Evolutionary conservation across 2,113 vertebrate genomes (phyloP).

Genomic region (Meles meles): DNA sequence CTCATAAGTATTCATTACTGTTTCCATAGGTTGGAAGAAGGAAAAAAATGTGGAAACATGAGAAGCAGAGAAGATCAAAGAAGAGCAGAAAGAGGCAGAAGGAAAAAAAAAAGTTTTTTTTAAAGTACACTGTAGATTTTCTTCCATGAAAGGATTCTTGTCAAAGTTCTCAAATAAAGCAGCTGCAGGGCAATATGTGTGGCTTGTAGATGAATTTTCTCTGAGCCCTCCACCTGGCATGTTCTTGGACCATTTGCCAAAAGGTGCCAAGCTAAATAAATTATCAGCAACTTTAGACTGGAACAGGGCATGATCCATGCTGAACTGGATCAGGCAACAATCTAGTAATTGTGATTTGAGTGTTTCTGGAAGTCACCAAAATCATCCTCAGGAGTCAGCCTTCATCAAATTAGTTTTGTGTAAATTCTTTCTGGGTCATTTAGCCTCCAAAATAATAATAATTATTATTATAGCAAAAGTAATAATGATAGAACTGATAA

Average conservation of each 20-base stretch:
- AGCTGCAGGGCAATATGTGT: neutral
- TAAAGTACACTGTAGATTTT: constrained; percentile 26
- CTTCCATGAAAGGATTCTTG: constrained; percentile 33
- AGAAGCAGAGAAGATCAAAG: constrained; percentile 69
- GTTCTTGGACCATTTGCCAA: neutral
- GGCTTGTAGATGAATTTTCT: neutral
- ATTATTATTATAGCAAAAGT: neutral
- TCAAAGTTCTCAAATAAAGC: constrained; percentile 7
- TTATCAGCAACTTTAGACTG: neutral
- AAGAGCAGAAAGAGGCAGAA: neutral
- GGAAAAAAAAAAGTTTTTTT: neutral
- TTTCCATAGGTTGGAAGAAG: constrained; percentile 41
- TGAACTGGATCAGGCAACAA: neutral
- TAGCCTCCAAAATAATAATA: neutral
- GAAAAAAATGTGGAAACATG: neutral
- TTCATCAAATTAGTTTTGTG: neutral
- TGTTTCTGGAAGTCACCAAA: neutral
- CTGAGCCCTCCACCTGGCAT: rapidly evolving
- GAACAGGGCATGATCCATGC: neutral
- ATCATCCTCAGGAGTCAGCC: neutral
- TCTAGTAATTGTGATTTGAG: neutral
- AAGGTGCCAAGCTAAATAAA: neutral
- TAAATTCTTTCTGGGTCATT: neutral
- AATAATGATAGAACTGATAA: neutral
- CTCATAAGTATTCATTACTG: constrained; percentile 50